phyloP scores from a whole-genome alignment of 2,888 invertebrate species.

The Strigamia maritima region DNA sequence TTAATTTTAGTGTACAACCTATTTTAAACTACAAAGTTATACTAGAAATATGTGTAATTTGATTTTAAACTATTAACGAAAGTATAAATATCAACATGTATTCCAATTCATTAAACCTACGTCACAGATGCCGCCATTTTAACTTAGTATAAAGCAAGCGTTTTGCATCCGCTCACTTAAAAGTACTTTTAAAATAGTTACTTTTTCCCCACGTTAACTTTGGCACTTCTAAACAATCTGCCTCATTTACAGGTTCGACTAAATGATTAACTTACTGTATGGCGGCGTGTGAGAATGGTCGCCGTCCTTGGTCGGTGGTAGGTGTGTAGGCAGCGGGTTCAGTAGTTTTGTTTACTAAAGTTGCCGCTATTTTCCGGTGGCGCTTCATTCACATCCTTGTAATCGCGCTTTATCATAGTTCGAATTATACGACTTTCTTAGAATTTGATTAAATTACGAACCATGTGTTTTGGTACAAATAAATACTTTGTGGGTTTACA shows the following conservation, averaged over 20 bases:
- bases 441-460: no score
- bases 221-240: background rate
- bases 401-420: no score
- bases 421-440: no score
- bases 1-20: background rate
- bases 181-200: background rate
- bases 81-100: background rate
- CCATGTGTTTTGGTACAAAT: no score
- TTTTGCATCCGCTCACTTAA: background rate
- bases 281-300: background rate
- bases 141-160: constrained; percentile 7
- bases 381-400: background rate
- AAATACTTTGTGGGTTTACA: no score
- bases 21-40: background rate
- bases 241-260: background rate
- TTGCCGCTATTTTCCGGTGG: background rate
- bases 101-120: constrained; percentile 9
- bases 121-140: constrained; percentile 16
- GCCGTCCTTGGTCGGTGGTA: background rate
- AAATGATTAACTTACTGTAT: background rate
- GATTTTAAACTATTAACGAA: background rate
- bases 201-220: background rate
- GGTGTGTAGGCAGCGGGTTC: background rate
- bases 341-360: background rate
- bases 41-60: background rate